These are phyloP conservation scores for Montifringilla adamsi DNA, from an alignment of 2,113 vertebrate genomes.

Conservation along the genomic window DNA sequence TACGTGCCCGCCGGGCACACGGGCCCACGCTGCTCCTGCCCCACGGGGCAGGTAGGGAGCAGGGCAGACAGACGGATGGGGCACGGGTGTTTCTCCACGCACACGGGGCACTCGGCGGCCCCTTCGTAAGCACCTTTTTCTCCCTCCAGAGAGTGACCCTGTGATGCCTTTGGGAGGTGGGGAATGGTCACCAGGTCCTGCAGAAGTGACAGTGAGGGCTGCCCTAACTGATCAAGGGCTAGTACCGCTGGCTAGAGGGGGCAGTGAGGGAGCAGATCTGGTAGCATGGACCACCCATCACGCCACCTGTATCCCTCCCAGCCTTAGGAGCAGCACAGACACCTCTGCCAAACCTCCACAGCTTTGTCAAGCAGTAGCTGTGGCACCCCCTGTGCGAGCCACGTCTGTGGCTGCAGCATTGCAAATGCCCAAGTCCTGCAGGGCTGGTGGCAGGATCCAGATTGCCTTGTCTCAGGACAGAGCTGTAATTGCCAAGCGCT, in stretches of 20 bases:
- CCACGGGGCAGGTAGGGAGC: background rate
- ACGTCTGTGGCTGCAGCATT: background rate
- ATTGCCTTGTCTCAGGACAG: background rate
- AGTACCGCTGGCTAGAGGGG: background rate
- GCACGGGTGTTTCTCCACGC: background rate
- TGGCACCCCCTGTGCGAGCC: rapidly evolving
- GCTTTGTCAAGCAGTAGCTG: background rate
- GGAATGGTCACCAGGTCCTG: background rate
- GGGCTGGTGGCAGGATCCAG: background rate
- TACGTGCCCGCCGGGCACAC: background rate
- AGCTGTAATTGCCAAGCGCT: background rate
- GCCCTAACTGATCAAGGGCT: background rate
- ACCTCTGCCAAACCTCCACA: background rate
- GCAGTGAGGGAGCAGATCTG: background rate
- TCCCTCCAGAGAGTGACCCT: background rate
- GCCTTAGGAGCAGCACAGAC: background rate
- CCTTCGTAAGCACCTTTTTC: background rate
- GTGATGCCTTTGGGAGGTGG: background rate
- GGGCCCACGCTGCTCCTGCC: rapidly evolving
- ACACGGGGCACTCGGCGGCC: rapidly evolving
- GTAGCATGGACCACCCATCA: background rate
- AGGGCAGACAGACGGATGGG: rapidly evolving
- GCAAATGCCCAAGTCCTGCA: background rate
- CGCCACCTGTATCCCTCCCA: rapidly evolving
- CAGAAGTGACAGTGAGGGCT: background rate